phyloP scores from a whole-genome alignment of 2,113 vertebrate species.

The Haemorhous mexicanus region DNA sequence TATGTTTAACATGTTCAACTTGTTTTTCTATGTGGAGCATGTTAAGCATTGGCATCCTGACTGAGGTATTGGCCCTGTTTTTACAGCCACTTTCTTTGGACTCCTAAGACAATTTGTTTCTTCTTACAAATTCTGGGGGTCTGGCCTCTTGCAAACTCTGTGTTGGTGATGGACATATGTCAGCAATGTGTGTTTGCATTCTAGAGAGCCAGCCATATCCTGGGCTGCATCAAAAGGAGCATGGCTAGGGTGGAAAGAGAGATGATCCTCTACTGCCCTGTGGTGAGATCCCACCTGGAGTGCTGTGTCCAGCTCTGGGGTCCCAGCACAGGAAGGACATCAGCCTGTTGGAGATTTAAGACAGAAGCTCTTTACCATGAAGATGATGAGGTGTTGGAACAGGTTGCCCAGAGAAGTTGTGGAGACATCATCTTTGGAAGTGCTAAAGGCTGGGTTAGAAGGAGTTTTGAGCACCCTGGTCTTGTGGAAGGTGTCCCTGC shows the following conservation, averaged over 20 bases:
- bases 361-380: background rate
- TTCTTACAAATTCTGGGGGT: background rate
- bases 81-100: background rate
- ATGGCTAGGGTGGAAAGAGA: too few relatives aligned
- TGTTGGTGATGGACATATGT: background rate
- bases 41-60: background rate
- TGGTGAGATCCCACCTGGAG: background rate
- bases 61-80: background rate
- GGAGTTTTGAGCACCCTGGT: background rate
- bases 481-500: accelerated
- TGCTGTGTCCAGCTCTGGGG: background rate
- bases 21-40: background rate
- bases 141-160: background rate
- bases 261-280: background rate
- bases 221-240: background rate
- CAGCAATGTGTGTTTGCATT: accelerated
- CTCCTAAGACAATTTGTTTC: background rate
- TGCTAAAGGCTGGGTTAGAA: accelerated
- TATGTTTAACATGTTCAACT: background rate
- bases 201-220: background rate
- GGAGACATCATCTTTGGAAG: background rate
- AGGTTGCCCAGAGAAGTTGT: background rate
- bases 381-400: background rate
- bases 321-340: background rate
- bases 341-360: background rate